A percentile compares a stretch with the other conserved stretches of the same genome.
Conservation (phyloP, 2,888 invertebrate genomes). For the Escarpia spicata region DNA sequence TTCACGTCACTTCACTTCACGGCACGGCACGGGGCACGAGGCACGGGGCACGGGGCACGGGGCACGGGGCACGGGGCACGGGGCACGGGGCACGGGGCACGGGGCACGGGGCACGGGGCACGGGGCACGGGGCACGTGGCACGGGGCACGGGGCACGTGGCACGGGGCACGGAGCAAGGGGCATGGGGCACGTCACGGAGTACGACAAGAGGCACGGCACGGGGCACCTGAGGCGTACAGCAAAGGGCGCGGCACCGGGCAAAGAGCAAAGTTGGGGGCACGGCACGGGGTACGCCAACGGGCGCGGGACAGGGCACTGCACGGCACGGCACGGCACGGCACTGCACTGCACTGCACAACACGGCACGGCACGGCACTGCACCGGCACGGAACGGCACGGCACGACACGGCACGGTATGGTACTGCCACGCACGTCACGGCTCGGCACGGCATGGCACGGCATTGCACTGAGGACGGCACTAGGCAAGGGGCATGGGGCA, state of each 20-base stretch:
- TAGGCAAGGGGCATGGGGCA: too few relatives aligned
- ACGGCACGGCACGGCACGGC: slow-evolving; percentile 1
- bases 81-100: background rate
- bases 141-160: background rate
- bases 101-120: background rate
- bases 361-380: background rate
- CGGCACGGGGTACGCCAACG: background rate
- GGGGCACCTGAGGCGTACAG: background rate
- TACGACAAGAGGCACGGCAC: background rate
- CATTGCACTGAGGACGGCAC: too few relatives aligned
- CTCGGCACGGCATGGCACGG: background rate
- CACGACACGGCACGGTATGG: background rate
- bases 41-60: slow-evolving; percentile 13
- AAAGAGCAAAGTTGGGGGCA: background rate
- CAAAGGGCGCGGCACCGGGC: background rate
- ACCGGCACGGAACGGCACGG: slow-evolving; percentile 4
- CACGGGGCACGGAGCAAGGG: background rate
- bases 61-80: background rate
- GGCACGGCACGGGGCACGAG: background rate
- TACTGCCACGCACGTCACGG: background rate
- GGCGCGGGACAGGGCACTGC: background rate
- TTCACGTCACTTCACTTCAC: background rate
- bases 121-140: background rate
- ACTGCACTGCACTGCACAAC: background rate
- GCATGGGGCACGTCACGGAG: background rate